Conservation (phyloP, 2,113 vertebrate species). For the Abramis brama region DNA sequence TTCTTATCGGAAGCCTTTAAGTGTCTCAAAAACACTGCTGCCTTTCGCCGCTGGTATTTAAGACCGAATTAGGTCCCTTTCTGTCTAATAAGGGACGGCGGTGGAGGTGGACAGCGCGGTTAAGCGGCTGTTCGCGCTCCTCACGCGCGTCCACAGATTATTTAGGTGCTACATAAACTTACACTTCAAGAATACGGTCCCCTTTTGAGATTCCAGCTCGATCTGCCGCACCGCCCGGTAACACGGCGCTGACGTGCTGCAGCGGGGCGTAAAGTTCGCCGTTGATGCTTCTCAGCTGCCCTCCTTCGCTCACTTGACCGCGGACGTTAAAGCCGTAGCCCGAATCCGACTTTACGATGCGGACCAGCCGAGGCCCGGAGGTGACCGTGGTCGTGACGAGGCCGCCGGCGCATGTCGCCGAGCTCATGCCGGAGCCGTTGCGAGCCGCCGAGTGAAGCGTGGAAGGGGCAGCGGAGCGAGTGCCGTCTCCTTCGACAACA, state of each 20-base stretch:
- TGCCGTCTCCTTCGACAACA: conserved; percentile 70
- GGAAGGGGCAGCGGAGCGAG: conserved; percentile 61
- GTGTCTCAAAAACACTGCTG: not conserved
- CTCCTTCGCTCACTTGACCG: conserved; percentile 96
- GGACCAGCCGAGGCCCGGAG: conserved; percentile 88
- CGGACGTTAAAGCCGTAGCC: conserved; percentile 97
- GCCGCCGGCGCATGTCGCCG: conserved; percentile 14
- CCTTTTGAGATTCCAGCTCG: conserved; percentile 92
- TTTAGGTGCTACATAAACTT: conserved; percentile 72
- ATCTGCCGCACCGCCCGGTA: conserved; percentile 93
- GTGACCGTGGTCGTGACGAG: conserved; percentile 57
- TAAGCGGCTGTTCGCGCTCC: not conserved
- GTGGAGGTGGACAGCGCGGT: not conserved
- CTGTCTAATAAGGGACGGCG: not conserved
- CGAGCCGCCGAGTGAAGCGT: conserved; percentile 63
- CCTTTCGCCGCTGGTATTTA: not conserved
- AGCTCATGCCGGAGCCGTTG: conserved; percentile 61
- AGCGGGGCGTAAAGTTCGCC: conserved; percentile 95
- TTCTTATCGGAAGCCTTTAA: not conserved
- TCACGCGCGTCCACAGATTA: not conserved
- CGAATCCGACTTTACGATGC: conserved; percentile 93
- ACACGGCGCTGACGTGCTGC: conserved; percentile 95
- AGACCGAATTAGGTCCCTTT: not conserved
- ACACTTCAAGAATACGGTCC: conserved; percentile 96
- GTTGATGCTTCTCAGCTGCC: conserved; percentile 96